Evolutionary conservation across 2,113 vertebrate genomes (phyloP).

Genomic region (Probosciger aterrimus): DNA sequence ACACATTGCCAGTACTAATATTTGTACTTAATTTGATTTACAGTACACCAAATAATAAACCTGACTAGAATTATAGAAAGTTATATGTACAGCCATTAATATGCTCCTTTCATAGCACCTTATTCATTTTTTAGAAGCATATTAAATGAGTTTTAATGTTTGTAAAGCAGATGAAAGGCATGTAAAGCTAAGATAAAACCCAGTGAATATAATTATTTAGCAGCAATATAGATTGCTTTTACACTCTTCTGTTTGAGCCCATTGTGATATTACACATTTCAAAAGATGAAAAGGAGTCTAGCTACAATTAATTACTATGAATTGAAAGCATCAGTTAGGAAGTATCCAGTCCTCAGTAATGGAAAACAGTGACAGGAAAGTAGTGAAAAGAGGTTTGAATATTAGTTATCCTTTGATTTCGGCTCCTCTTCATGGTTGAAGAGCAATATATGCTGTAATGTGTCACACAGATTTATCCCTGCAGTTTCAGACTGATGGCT

Average conservation of each 20-base stretch:
- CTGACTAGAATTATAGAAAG: constrained; percentile 52
- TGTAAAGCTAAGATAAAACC: constrained; percentile 55
- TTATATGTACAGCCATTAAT: constrained; percentile 52
- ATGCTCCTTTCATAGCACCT: constrained; percentile 37
- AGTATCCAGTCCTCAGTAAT: not conserved
- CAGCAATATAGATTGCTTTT: constrained; percentile 49
- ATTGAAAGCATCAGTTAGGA: constrained; percentile 78
- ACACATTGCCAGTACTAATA: constrained; percentile 57
- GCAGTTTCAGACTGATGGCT: not conserved
- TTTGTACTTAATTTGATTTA: constrained; percentile 76
- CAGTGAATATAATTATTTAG: constrained; percentile 60
- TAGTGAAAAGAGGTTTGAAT: not conserved
- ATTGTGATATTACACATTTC: constrained; percentile 38
- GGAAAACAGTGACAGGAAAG: not conserved
- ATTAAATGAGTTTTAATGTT: constrained; percentile 64
- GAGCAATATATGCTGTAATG: not conserved
- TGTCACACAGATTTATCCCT: not conserved
- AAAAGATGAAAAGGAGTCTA: constrained; percentile 63
- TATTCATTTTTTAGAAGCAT: constrained; percentile 60
- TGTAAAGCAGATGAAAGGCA: constrained; percentile 66
- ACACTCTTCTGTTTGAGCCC: not conserved
- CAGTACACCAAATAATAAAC: constrained; percentile 63
- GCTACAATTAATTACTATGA: constrained; percentile 81
- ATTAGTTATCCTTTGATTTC: not conserved
- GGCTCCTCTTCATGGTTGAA: not conserved